Conservation (phyloP, 2,113 vertebrate genomes). For the Crotophaga sulcirostris region DNA sequence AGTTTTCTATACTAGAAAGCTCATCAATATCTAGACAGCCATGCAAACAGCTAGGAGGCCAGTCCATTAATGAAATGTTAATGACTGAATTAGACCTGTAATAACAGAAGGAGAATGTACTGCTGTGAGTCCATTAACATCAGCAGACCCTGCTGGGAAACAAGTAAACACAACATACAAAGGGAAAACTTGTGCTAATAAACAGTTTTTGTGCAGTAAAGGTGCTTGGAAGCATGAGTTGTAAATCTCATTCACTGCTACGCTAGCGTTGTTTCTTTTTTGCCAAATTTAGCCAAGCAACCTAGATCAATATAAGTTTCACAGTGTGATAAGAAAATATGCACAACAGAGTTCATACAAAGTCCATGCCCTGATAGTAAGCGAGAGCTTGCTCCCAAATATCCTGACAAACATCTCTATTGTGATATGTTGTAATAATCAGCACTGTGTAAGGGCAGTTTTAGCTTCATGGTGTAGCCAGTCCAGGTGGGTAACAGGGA, state of each 20-base stretch:
- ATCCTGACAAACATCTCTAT: accelerated
- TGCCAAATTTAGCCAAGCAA: neutral
- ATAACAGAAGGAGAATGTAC: constrained; percentile 90
- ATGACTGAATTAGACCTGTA: constrained; percentile 98
- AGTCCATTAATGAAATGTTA: constrained; percentile 97
- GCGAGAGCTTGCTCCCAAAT: neutral
- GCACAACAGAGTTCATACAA: accelerated
- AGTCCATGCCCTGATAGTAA: accelerated
- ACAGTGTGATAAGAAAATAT: neutral
- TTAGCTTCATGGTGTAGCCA: neutral
- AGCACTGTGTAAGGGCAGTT: neutral
- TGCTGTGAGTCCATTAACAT: constrained; percentile 97
- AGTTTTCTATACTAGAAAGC: constrained; percentile 73
- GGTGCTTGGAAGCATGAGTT: constrained; percentile 65
- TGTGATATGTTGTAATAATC: neutral
- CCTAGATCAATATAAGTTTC: neutral
- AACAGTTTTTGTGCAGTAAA: constrained; percentile 68
- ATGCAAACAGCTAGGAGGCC: constrained; percentile 86
- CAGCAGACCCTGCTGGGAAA: constrained; percentile 84
- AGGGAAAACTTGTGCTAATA: constrained; percentile 74
- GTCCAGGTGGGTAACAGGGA: neutral
- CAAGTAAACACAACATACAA: constrained; percentile 81
- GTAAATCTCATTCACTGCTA: constrained; percentile 15
- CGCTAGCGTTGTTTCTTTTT: neutral
- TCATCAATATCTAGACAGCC: constrained; percentile 87